Conservation (phyloP, 2,113 vertebrate species). For the Chascanopsetta lugubris region DNA sequence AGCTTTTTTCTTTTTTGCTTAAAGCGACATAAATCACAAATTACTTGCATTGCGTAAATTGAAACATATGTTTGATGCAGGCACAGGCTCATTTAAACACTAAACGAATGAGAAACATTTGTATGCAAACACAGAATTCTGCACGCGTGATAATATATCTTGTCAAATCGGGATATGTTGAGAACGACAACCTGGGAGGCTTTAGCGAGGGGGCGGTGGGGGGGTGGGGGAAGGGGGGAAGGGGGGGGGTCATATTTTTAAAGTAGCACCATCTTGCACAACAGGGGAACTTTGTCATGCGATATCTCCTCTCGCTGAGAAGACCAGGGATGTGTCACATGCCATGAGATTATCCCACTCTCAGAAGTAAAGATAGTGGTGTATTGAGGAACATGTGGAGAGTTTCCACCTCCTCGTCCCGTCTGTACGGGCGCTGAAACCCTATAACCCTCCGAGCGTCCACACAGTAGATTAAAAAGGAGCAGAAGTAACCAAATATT, state of each 20-base stretch:
- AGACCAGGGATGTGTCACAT: constrained; percentile 37
- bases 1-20: constrained; percentile 11
- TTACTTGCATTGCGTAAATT: constrained; percentile 43
- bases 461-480: not conserved
- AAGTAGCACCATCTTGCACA: constrained; percentile 42
- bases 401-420: constrained; percentile 23
- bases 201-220: not conserved
- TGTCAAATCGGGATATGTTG: constrained; percentile 39
- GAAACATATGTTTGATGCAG: constrained; percentile 58
- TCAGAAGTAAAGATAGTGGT: constrained; percentile 17
- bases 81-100: constrained; percentile 36
- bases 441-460: not conserved
- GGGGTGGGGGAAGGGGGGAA: too few relatives aligned
- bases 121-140: constrained; percentile 27
- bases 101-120: constrained; percentile 54
- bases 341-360: constrained; percentile 25
- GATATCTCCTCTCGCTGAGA: constrained; percentile 25
- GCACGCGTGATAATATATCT: constrained; percentile 29
- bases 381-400: constrained; percentile 8
- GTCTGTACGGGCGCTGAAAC: not conserved
- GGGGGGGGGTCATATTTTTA: constrained; percentile 19
- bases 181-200: constrained; percentile 25
- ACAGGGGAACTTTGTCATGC: constrained; percentile 22
- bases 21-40: constrained; percentile 52
- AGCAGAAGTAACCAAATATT: not conserved